These are phyloP conservation scores for Oreochromis niloticus DNA, from an alignment of 2,113 vertebrate species.

Conservation along the genomic window DNA sequence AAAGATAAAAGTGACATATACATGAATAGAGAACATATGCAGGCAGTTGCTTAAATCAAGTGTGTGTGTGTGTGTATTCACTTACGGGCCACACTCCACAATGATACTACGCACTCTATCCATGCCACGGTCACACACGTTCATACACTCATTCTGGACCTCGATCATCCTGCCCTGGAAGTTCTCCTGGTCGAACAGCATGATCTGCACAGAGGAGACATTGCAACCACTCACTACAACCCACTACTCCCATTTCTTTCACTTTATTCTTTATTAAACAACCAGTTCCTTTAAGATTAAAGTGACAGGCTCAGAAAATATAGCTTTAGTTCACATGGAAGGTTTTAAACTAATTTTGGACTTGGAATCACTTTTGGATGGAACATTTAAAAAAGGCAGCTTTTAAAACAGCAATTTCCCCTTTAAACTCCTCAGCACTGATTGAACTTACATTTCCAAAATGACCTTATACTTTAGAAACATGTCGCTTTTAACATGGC, in stretches of 20 bases:
- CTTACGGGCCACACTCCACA: conserved; percentile 91
- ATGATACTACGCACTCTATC: conserved; percentile 88
- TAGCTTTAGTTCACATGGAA: neutral
- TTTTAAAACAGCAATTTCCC: neutral
- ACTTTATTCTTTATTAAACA: neutral
- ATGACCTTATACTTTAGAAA: neutral
- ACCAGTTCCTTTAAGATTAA: neutral
- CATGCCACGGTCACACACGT: conserved; percentile 85
- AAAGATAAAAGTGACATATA: neutral
- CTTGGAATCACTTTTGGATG: neutral
- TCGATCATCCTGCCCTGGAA: conserved; percentile 91
- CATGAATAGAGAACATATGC: neutral
- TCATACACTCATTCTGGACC: conserved; percentile 84
- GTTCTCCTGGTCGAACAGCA: conserved; percentile 92
- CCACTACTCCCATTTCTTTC: neutral
- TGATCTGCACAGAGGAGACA: conserved; percentile 68
- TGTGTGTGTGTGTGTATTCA: conserved; percentile 24
- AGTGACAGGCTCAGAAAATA: neutral
- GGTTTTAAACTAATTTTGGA: neutral
- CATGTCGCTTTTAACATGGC: neutral
- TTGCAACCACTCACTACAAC: neutral
- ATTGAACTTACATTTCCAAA: neutral
- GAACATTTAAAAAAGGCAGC: neutral
- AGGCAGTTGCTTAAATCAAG: neutral
- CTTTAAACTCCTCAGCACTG: neutral